A percentile compares a stretch with the other conserved stretches of the same genome.
phyloP scores from a whole-genome alignment of 2,113 vertebrate species.

The Rhea pennata region DNA sequence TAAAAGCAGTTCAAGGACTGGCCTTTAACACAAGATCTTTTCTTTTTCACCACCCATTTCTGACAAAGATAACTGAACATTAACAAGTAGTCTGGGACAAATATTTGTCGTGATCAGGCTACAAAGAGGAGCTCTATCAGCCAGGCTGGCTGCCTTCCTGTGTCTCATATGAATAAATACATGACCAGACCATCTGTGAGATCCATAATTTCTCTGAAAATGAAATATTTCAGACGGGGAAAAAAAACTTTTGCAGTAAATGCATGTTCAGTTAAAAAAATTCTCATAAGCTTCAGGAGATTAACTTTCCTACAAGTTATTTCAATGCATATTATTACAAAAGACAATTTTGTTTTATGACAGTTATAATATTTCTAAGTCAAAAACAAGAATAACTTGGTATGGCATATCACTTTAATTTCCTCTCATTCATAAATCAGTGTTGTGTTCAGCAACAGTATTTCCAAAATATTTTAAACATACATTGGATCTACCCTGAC shows the following conservation, averaged over 20 bases:
- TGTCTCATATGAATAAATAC: not conserved
- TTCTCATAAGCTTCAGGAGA: conserved; percentile 51
- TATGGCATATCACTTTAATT: conserved; percentile 28
- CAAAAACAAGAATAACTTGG: not conserved
- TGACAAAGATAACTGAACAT: rapidly evolving
- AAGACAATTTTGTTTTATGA: conserved; percentile 63
- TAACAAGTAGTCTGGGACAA: rapidly evolving
- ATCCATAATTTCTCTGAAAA: not conserved
- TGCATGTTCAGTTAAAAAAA: conserved; percentile 10
- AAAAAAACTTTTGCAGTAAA: conserved; percentile 26
- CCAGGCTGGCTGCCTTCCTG: not conserved
- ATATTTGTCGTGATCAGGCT: not conserved
- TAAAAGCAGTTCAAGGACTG: rapidly evolving
- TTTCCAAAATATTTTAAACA: not conserved
- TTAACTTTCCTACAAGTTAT: conserved; percentile 52
- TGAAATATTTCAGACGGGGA: not conserved
- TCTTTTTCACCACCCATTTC: rapidly evolving
- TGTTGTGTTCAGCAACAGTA: not conserved
- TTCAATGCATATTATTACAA: conserved; percentile 53
- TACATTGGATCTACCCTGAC: not conserved
- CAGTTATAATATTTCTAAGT: conserved; percentile 49
- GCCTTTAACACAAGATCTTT: rapidly evolving
- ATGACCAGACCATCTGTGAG: not conserved
- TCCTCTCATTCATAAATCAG: conserved; percentile 49
- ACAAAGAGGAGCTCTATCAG: not conserved